phyloP scores from a whole-genome alignment of 2,888 invertebrate genomes.

The Diaphora mendica region DNA sequence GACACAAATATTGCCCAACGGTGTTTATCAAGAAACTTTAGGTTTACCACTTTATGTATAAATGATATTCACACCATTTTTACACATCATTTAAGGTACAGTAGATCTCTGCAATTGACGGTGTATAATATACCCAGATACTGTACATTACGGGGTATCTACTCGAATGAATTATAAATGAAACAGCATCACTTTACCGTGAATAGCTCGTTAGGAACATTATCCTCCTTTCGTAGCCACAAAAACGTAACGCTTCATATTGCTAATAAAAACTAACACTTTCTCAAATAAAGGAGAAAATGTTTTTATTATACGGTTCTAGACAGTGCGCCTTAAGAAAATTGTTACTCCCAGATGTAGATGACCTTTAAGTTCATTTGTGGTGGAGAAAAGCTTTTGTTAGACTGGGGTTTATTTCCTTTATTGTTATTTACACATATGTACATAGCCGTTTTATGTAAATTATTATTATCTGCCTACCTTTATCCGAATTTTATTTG shows the following conservation, averaged over 20 bases:
- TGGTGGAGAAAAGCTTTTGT: not conserved
- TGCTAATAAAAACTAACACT: not conserved
- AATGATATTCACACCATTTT: not conserved
- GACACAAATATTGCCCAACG: not conserved
- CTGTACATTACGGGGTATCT: not conserved
- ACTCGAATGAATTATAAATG: not conserved
- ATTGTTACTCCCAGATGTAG: not conserved
- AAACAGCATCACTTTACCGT: not conserved
- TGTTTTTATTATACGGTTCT: conserved; percentile 4
- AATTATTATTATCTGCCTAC: not conserved
- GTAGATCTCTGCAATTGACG: not conserved
- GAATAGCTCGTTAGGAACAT: not conserved
- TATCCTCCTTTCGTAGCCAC: not conserved
- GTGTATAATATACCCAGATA: not conserved
- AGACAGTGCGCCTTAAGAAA: not conserved
- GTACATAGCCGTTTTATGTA: not conserved
- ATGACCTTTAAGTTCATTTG: conserved; percentile 15
- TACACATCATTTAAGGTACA: not conserved
- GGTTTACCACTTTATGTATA: not conserved
- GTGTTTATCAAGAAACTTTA: too few relatives aligned
- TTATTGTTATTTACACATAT: not conserved
- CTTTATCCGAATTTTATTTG: not conserved
- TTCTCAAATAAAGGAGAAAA: not conserved
- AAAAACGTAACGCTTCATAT: not conserved
- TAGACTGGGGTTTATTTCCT: not conserved